Base-by-base conservation (phyloP, 2,797 vertebrate genomes). In the Paguma larvata region DNA sequence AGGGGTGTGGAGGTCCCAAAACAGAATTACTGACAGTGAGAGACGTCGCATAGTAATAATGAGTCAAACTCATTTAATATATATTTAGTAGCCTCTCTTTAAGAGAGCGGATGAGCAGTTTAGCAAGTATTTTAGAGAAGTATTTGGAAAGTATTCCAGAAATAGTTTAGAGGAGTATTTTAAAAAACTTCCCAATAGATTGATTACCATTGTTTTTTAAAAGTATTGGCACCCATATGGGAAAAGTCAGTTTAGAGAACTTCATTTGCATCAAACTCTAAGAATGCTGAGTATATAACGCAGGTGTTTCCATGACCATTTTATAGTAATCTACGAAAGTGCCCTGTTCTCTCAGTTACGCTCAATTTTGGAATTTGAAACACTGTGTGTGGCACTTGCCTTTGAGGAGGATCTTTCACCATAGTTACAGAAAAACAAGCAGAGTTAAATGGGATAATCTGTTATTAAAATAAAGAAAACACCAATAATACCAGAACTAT, bases 201-300 rank as follows among this genome's bases (percentile, higher is more conserved):
- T 75, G 21, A 32, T 86, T 92, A 68, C 32, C 38, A 44, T 32
- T 44, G 62, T 72, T 46, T 25, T 73, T 82, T 65, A 10, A 1
- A 32, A 88, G 3, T 80, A 95, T 84, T 2, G 30, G 53, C 59
- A 46, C 53, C 62, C 6, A 13, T 56, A 46, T 21, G 32, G 62
- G 67, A 23, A 48, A 90, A 88, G 27, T 73, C 56, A 85, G 53
- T 86, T 80, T 68, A 46, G 46, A 65, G 85, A 85, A 30, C 23
- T 78, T 83, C 15, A 65, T 91, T 93, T 94, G 75, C 63, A 82
- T 96, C 93, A 89, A 91, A 56, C n/a, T 85, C 82, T 6, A 30
- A 94, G 53, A 78, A 46, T 56, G 21, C 44, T 92, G 32, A 85
- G 73, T 44, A 88, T 88, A 73, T 78, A 89, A 89, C 41, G 21